Evolutionary conservation across 2,888 invertebrate species (phyloP).

Genomic region (Harpalus rubripes): DNA sequence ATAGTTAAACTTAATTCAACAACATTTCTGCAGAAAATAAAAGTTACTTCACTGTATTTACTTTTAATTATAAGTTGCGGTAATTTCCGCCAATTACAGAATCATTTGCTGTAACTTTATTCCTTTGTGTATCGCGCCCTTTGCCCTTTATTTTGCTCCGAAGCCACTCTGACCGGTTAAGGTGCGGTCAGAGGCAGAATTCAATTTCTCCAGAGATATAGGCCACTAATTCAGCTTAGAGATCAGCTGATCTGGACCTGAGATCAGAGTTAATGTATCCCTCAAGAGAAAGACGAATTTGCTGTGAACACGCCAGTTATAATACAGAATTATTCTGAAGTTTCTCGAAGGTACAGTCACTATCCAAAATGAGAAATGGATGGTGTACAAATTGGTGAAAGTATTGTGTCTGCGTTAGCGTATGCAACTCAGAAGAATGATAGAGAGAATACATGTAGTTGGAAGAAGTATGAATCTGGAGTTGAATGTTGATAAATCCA

Average conservation of each 20-base stretch:
- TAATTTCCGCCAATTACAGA: not conserved
- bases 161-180: conserved; percentile 22
- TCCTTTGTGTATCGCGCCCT: not conserved
- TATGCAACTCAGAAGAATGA: too few relatives aligned
- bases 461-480: too few relatives aligned
- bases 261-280: conserved; percentile 18
- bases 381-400: too few relatives aligned
- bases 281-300: conserved; percentile 3
- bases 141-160: not conserved
- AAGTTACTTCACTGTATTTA: not conserved
- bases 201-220: conserved; percentile 54
- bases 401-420: too few relatives aligned
- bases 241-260: conserved; percentile 10
- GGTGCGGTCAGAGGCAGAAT: conserved; percentile 48
- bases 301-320: not conserved
- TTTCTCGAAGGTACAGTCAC: too few relatives aligned
- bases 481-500: too few relatives aligned
- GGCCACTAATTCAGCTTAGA: conserved; percentile 35
- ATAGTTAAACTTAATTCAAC: not conserved
- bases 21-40: not conserved
- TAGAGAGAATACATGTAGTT: too few relatives aligned
- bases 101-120: not conserved
- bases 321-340: too few relatives aligned
- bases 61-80: not conserved
- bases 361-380: too few relatives aligned